A percentile compares a stretch with the other conserved stretches of the same genome.
These are phyloP conservation scores for Zygaena filipendulae DNA, from an alignment of 2,888 invertebrate species.

Conservation along the genomic window DNA sequence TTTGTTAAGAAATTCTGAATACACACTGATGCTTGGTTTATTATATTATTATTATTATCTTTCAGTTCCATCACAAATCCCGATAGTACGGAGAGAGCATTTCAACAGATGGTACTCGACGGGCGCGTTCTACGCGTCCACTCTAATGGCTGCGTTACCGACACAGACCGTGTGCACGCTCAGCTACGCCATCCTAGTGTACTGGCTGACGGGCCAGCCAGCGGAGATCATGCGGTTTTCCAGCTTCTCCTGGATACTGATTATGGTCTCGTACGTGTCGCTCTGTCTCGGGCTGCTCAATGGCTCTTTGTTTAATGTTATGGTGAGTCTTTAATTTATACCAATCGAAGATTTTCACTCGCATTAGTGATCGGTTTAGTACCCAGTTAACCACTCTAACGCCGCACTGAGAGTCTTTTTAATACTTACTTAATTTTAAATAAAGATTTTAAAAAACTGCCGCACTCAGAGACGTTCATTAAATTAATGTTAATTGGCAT, in stretches of 20 bases:
- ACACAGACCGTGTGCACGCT: slow-evolving; percentile 81
- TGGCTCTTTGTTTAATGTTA: slow-evolving; percentile 82
- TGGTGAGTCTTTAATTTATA: slow-evolving; percentile 57
- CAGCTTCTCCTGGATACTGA: slow-evolving; percentile 76
- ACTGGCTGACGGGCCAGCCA: slow-evolving; percentile 89
- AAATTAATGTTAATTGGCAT: too few relatives aligned
- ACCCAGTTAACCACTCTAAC: too few relatives aligned
- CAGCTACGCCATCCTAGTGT: slow-evolving; percentile 81
- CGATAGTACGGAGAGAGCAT: slow-evolving; percentile 83
- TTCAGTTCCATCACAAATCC: slow-evolving; percentile 85
- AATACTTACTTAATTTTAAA: too few relatives aligned
- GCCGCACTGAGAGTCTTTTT: too few relatives aligned
- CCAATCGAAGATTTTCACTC: too few relatives aligned
- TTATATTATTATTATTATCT: too few relatives aligned
- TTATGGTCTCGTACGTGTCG: slow-evolving; percentile 84
- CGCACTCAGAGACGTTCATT: too few relatives aligned
- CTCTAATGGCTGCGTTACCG: slow-evolving; percentile 83
- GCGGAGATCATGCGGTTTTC: slow-evolving; percentile 77
- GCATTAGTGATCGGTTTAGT: too few relatives aligned
- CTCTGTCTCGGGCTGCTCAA: slow-evolving; percentile 88
- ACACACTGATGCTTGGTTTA: too few relatives aligned
- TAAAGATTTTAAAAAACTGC: too few relatives aligned
- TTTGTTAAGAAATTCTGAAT: too few relatives aligned
- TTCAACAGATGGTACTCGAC: slow-evolving; percentile 92
- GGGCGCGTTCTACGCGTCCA: slow-evolving; percentile 83